These are phyloP conservation scores for Cerastoderma edule DNA, from an alignment of 2,888 invertebrate species.

Conservation along the genomic window DNA sequence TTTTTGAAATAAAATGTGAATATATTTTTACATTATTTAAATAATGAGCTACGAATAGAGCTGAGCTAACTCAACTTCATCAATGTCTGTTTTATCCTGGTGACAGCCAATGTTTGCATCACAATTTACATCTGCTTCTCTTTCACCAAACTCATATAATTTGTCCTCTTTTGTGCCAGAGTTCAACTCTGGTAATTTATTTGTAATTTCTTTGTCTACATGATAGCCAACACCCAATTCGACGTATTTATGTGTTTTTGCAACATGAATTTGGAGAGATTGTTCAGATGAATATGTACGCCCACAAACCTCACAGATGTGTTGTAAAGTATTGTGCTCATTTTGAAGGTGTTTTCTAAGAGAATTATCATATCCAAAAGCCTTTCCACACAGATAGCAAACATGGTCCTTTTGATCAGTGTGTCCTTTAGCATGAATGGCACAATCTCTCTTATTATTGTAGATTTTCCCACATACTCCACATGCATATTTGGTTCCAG, in stretches of 20 bases:
- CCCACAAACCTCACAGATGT: conserved; percentile 53
- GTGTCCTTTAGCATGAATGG: conserved; percentile 54
- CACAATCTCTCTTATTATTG: conserved; percentile 55
- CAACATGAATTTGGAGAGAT: conserved; percentile 50
- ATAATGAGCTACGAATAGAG: too few relatives aligned
- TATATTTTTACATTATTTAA: too few relatives aligned
- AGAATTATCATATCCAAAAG: conserved; percentile 50
- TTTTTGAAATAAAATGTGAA: too few relatives aligned
- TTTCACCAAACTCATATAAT: too few relatives aligned
- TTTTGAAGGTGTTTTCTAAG: conserved; percentile 49
- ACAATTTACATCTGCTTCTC: too few relatives aligned
- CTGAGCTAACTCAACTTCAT: too few relatives aligned
- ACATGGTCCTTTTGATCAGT: conserved; percentile 41
- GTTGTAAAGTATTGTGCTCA: conserved; percentile 47
- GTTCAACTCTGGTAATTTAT: too few relatives aligned
- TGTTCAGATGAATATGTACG: conserved; percentile 45
- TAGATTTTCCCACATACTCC: conserved; percentile 60
- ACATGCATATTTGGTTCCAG: conserved; percentile 60
- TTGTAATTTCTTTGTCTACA: too few relatives aligned
- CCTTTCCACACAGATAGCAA: conserved; percentile 46
- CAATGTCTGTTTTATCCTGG: too few relatives aligned
- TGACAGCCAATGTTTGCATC: too few relatives aligned
- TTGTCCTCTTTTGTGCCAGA: too few relatives aligned
- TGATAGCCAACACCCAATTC: conserved; percentile 42
- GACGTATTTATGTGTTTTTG: conserved; percentile 44